A percentile compares a stretch with the other conserved stretches of the same genome.
These are phyloP conservation scores for Rhinella marina DNA, from an alignment of 2,797 vertebrate species.

Conservation along the genomic window DNA sequence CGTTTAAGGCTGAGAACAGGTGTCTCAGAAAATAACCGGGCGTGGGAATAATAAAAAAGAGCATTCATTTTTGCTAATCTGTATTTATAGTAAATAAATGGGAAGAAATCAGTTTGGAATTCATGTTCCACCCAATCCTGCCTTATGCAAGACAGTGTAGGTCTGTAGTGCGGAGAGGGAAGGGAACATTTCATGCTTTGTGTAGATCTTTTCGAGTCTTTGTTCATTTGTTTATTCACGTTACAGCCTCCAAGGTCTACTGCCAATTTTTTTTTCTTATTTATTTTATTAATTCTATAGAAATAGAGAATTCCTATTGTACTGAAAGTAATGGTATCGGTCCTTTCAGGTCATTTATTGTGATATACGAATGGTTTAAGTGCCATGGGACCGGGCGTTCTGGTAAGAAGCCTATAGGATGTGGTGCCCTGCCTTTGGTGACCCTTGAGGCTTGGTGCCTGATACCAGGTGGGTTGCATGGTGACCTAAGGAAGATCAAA, in stretches of 20 bases:
- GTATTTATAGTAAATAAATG: slow-evolving; percentile 59
- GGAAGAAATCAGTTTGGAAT: slow-evolving; percentile 58
- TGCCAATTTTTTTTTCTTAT: slow-evolving; percentile 27
- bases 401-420: not conserved
- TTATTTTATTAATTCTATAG: slow-evolving; percentile 9
- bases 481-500: not conserved
- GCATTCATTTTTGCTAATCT: slow-evolving; percentile 58
- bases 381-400: not conserved
- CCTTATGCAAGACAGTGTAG: slow-evolving; percentile 39
- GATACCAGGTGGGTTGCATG: not conserved
- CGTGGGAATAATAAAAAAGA: slow-evolving; percentile 51
- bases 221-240: slow-evolving; percentile 47
- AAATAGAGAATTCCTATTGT: slow-evolving; percentile 10
- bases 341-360: not conserved
- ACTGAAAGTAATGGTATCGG: not conserved
- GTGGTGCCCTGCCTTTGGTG: not conserved
- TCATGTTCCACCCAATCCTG: slow-evolving; percentile 54
- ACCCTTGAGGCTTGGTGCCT: not conserved
- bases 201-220: slow-evolving; percentile 28
- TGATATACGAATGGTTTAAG: not conserved
- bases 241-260: not conserved
- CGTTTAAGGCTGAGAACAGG: slow-evolving; percentile 24
- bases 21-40: slow-evolving; percentile 39
- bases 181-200: slow-evolving; percentile 26
- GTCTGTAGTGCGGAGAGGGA: slow-evolving; percentile 25